Evolutionary conservation across 2,888 invertebrate species (phyloP).

Genomic region (Tachystola acroxantha): DNA sequence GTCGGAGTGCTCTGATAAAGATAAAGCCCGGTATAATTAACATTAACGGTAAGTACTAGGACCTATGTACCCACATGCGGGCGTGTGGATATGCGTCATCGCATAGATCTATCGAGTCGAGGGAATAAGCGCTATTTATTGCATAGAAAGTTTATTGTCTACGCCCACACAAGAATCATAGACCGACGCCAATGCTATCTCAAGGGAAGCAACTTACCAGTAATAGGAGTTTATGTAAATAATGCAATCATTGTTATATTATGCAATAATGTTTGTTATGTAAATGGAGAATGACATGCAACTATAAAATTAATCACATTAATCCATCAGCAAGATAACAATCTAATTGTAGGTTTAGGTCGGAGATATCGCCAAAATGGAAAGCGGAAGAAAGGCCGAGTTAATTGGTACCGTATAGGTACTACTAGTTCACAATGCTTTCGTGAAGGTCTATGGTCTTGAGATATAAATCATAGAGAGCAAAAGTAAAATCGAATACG

Average conservation of each 20-base stretch:
- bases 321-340: constrained; percentile 1
- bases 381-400: not conserved
- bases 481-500: too few species aligned
- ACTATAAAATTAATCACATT: not conserved
- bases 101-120: constrained; percentile 29
- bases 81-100: constrained; percentile 41
- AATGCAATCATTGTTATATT: constrained; percentile 4
- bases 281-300: not conserved
- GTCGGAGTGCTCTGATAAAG: constrained; percentile 34
- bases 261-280: not conserved
- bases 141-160: constrained; percentile 51
- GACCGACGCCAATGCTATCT: constrained; percentile 39
- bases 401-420: not conserved
- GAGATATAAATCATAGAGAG: too few species aligned
- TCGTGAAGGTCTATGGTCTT: too few species aligned
- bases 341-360: not conserved
- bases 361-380: not conserved
- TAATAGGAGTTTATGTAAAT: constrained; percentile 15
- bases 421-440: too few species aligned
- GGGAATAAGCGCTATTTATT: constrained; percentile 17
- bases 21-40: constrained; percentile 35
- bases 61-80: constrained; percentile 19
- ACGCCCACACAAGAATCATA: constrained; percentile 43
- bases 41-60: constrained; percentile 22
- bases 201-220: constrained; percentile 22